A percentile compares a stretch with the other conserved stretches of the same genome.
Evolutionary conservation across 2,113 vertebrate species (phyloP).

Genomic region (Apteryx mantelli): DNA sequence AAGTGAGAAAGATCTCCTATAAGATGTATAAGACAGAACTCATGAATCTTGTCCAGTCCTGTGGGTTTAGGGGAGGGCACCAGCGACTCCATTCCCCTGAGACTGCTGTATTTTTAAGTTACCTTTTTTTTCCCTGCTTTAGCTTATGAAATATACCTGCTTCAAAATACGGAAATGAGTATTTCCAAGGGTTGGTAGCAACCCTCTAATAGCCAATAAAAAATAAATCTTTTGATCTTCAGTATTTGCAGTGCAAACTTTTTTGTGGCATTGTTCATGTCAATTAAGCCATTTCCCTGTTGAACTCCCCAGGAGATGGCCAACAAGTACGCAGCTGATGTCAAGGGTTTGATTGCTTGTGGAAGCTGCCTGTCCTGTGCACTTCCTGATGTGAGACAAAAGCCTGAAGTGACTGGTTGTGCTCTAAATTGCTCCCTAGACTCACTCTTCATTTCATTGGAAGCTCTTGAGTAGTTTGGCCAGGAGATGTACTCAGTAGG

Average conservation of each 20-base stretch:
- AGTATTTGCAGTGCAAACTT: background rate
- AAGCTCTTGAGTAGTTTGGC: background rate
- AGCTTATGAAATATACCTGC: background rate
- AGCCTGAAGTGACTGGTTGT: background rate
- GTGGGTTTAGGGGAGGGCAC: background rate
- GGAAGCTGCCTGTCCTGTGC: background rate
- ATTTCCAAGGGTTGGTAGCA: background rate
- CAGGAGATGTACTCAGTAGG: background rate
- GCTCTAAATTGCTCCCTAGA: background rate
- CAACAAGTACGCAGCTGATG: background rate
- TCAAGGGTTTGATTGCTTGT: background rate
- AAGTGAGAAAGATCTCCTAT: conserved; percentile 27
- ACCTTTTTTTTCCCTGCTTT: background rate
- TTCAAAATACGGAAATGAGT: background rate
- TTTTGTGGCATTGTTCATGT: background rate
- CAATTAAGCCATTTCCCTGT: background rate
- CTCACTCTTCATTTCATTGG: background rate
- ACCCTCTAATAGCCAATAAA: background rate
- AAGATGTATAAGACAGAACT: conserved; percentile 25
- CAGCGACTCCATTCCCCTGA: background rate
- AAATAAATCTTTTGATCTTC: background rate
- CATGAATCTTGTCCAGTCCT: background rate
- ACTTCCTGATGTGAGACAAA: background rate
- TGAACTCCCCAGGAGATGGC: background rate
- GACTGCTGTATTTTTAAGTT: background rate